Base-by-base conservation (phyloP, 2,797 vertebrate genomes). In the Hippocampus kuda region DNA sequence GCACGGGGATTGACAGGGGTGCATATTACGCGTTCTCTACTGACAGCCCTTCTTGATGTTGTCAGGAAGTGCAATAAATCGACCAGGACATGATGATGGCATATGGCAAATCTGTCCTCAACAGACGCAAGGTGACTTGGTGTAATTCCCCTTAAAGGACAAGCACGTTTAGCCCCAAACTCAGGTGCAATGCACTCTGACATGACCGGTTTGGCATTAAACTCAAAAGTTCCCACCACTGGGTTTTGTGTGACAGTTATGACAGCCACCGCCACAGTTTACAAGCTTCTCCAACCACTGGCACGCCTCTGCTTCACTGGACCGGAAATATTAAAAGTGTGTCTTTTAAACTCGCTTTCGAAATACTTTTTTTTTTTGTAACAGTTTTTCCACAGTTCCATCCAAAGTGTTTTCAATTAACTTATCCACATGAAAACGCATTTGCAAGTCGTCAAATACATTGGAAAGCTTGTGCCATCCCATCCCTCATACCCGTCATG, bases 11-110 rank as follows among this genome's bases (percentile, higher is more conserved):
- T 3, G 77, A 83, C 82, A 76, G 67, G 57, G 60, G 76, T 72
- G 75, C 69, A 81, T 67, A 85, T 86, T 75, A 79, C 73, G 53
- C 66, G 49, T 70, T 72, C 67, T 66, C 74, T 73, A 66, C 65
- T 68, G 71, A 80, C 72, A 72, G 70, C 66, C 74, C 76, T 76
- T 64, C 60, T 68, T 44, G 67, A 77, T 20, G 74, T 65, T 68
- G 73, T 78, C 72, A 76, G 70, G 72, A 67, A 67, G 71, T 72
- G 59, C 71, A 63, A n/a, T 53, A 62, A 71, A 53, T 59, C 69
- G 72, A 71, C 71, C 12, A 42, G 70, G 70, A 63, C 38, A 69
- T 63, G 34, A 73, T 42, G 63, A 79, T 75, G 72, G 72, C 71
- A 75, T 42, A 60, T 18, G 65, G 53, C 70, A 75, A 75, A 70